A percentile compares a stretch with the other conserved stretches of the same genome.
Conservation (phyloP, 2,888 invertebrate species). For the Sarcophaga caerulescens region DNA sequence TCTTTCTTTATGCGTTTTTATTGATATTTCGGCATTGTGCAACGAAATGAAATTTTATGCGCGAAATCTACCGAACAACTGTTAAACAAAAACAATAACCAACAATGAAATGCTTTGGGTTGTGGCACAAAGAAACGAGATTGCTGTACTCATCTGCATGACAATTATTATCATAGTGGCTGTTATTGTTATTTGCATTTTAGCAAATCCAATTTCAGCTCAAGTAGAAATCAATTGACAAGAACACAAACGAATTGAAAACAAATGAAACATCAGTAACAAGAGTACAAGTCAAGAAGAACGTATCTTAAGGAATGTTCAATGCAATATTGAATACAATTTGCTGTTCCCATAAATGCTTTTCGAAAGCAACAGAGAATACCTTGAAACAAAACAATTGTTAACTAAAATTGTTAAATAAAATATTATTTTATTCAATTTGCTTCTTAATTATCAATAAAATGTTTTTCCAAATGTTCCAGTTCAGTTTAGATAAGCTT, state of each 20-base stretch:
- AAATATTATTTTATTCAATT: no score
- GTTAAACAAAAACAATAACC: constrained; percentile 45
- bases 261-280: constrained; percentile 7
- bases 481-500: no score
- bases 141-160: constrained; percentile 39
- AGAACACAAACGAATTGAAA: constrained; percentile 25
- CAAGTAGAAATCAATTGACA: constrained; percentile 64
- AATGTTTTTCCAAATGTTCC: no score
- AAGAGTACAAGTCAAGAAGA: not conserved
- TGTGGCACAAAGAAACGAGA: constrained; percentile 48
- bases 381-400: no score
- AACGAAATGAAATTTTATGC: constrained; percentile 51
- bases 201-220: constrained; percentile 60
- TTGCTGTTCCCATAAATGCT: not conserved
- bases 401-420: no score
- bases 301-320: not conserved
- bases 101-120: constrained; percentile 41
- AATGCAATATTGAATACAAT: not conserved
- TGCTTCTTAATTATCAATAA: no score
- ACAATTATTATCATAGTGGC: not conserved
- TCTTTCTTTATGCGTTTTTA: constrained; percentile 63
- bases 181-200: constrained; percentile 53
- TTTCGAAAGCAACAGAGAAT: not conserved
- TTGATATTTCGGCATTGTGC: constrained; percentile 65
- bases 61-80: constrained; percentile 39